Evolutionary conservation across 2,797 vertebrate species (phyloP).

Genomic region (Anguilla megastoma): DNA sequence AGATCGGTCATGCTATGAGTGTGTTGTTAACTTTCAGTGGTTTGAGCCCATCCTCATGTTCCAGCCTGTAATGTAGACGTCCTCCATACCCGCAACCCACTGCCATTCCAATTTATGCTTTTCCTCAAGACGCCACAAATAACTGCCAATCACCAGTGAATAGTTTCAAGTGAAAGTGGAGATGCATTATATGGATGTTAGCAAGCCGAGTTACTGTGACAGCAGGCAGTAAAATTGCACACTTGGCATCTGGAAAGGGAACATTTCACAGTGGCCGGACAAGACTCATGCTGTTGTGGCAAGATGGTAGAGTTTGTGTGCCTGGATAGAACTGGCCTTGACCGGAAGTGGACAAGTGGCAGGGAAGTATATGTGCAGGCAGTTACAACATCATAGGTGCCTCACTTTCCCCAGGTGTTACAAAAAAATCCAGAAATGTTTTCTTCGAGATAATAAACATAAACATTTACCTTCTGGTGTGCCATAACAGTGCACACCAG

Average conservation of each 20-base stretch:
- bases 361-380: neutral
- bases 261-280: neutral
- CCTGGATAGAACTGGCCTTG: neutral
- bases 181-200: neutral
- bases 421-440: neutral
- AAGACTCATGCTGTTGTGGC: neutral
- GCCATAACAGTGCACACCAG: neutral
- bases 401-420: too few species aligned
- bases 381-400: neutral
- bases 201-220: neutral
- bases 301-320: neutral
- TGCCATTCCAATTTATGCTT: neutral
- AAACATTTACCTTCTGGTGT: neutral
- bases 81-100: neutral
- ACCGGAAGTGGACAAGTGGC: neutral
- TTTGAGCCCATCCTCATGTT: neutral
- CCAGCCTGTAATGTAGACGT: neutral
- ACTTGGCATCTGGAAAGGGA: neutral
- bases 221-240: neutral
- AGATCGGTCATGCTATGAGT: conserved; percentile 35
- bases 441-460: neutral
- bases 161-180: conserved; percentile 10
- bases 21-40: neutral
- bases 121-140: neutral
- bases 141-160: neutral